Evolutionary conservation across 2,888 invertebrate species (phyloP), one percentile per base, ranked within the genome.

Genomic region (Cephus runcator): DNA sequence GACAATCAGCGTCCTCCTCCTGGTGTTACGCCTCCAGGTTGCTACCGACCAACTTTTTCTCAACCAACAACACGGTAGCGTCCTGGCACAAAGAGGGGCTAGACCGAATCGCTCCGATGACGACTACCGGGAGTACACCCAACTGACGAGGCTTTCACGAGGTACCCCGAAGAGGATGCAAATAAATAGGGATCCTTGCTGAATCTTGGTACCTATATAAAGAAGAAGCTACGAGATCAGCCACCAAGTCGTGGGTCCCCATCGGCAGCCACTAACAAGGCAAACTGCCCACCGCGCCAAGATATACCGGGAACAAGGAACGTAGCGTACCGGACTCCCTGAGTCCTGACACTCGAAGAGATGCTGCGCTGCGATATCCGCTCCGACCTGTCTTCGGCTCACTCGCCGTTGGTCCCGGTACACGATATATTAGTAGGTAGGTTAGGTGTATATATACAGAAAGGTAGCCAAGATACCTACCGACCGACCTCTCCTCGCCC

Each of bases 181-280:
- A 56, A 56, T 56, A 56, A 56, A 56, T 23, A 56, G 23, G 40
- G 40, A 40, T 40, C 40, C 40, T 40, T 40, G 40, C 40, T 40
- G 40, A 56, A 56, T 56, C 40, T 23, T 23, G 40, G 40, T 56
- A 56, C 40, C 40, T 56, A 23, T 23, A 56, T 56, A 56, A 56
- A 56, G 40, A 40, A 40, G 40, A 40, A 40, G 15, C 15, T 15
- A 40, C 69, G 33, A 30, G 31, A 71, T 12, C 33, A 33, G 71
- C 71, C 4, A 71, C 31, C 33, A 33, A 71, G 73, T 83, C 82
- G 83, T 81, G 83, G 71, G 83, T 71, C 81, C 84, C 86, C 83
- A 89, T 89, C 88, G 90, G 88, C 88, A 87, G 87, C 85, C 86
- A 83, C 89, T 90, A 90, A 89, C 89, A 88, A 90, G 90, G 83